A percentile compares a stretch with the other conserved stretches of the same genome.
phyloP scores from a whole-genome alignment of 1,140 invertebrate species.

The Subanguina moxae region DNA sequence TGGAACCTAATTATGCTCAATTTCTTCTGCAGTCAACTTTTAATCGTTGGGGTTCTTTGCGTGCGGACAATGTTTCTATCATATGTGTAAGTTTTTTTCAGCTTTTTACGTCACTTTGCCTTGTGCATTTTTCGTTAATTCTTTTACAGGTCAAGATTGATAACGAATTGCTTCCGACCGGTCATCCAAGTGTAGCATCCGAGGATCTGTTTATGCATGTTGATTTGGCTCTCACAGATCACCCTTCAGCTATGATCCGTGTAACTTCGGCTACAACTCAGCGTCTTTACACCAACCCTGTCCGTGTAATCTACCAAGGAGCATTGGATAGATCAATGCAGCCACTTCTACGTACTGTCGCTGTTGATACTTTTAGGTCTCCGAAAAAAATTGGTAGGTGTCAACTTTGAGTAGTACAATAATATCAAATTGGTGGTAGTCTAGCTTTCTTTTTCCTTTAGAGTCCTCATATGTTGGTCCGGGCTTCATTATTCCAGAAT shows the following conservation, averaged over 20 bases:
- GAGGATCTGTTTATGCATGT: slow-evolving; percentile 20
- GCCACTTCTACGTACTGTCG: neutral
- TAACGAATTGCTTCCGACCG: neutral
- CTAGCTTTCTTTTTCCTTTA: neutral
- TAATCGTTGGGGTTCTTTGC: slow-evolving; percentile 24
- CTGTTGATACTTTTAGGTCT: neutral
- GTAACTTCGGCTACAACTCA: neutral
- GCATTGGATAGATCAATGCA: slow-evolving; percentile 3
- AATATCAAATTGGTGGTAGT: neutral
- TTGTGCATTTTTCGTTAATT: neutral
- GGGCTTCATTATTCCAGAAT: slow-evolving; percentile 8
- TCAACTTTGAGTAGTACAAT: neutral
- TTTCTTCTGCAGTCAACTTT: slow-evolving; percentile 26
- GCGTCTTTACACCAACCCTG: slow-evolving; percentile 9
- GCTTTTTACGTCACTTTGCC: neutral
- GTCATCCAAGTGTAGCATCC: slow-evolving; percentile 5
- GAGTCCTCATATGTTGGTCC: neutral
- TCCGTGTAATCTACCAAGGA: slow-evolving; percentile 2
- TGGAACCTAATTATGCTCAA: slow-evolving; percentile 20
- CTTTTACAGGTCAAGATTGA: slow-evolving; percentile 31
- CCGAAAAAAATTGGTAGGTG: neutral
- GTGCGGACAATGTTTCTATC: slow-evolving; percentile 34
- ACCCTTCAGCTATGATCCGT: slow-evolving; percentile 27
- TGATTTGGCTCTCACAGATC: slow-evolving; percentile 6
- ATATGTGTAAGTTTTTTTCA: slow-evolving; percentile 26